Evolutionary conservation across 2,888 invertebrate species (phyloP), one percentile per base, ranked within the genome.

Genomic region (Tupiocoris notatus): DNA sequence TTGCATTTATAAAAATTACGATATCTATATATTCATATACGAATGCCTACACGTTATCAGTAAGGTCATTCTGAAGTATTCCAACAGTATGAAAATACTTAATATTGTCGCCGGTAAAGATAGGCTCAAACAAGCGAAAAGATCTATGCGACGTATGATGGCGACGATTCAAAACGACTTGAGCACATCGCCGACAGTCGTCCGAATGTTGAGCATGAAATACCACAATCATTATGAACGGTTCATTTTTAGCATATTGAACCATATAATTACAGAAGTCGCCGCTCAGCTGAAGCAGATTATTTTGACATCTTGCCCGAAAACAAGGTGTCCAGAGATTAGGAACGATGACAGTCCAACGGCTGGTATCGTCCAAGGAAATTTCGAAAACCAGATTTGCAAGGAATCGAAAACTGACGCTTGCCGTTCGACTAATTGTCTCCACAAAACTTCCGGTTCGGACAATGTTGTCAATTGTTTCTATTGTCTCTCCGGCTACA

Each of bases 221-320:
- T 16, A 39, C 20, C 62, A 73, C 21, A 1, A 16, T 16, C 63
- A 2, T 0, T 61, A 61, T 1, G 25, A 61, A 21, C 25, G 39
- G 62, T 73, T 62, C 62, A 62, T 73, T 7, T 73, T 25, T 9
- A 16, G 22, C 12, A 22, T 73, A 18, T 22, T 73, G 21, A 62
- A 73, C 17, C n/a, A 61, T 23, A 54, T 73, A 16, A 54, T 73
- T 16, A 59, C 59, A 59, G 20, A n/a, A 59, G 59, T 20, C 59
- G 16, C n/a, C 3, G n/a, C 3, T 59, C 59, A 6, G 7, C 23
- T 20, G n/a, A 16, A 24, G 25, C 56, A 2, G 2, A 24, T 12
- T 3, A 39, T 39, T 39, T 39, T 39, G 39, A 39, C n/a, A n/a
- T n/a, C n/a, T n/a, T n/a, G n/a, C n/a, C n/a, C n/a, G n/a, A n/a